Conservation (phyloP, 2,113 vertebrate species). For the Atlantisia rogersi region DNA sequence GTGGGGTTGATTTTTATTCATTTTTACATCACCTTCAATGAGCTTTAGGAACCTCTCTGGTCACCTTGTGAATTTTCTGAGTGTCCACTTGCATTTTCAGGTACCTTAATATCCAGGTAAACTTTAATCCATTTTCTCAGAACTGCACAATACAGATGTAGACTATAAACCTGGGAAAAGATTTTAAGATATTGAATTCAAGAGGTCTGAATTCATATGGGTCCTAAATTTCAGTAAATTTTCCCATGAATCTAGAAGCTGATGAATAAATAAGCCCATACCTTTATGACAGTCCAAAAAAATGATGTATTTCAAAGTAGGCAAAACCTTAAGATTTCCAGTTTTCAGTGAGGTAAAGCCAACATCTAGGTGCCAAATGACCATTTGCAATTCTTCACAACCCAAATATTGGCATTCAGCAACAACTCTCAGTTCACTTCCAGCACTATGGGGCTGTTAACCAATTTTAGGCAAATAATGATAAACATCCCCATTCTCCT, state of each 20-base stretch:
- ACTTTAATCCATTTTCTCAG: neutral
- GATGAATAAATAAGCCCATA: neutral
- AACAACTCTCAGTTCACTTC: neutral
- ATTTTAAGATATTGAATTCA: neutral
- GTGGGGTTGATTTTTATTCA: neutral
- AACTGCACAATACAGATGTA: neutral
- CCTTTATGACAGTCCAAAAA: neutral
- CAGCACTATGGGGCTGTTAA: neutral
- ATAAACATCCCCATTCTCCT: conserved; percentile 19
- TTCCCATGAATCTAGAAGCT: neutral
- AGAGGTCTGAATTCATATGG: neutral
- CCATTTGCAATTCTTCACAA: neutral
- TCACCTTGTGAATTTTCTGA: neutral
- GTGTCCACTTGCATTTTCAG: neutral
- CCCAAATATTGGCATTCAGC: neutral
- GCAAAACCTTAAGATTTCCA: neutral
- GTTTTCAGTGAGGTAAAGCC: neutral
- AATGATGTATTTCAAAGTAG: neutral
- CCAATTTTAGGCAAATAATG: neutral
- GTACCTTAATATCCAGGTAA: neutral
- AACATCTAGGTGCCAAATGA: neutral
- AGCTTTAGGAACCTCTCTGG: neutral
- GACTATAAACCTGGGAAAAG: neutral
- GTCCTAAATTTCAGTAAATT: neutral
- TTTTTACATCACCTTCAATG: neutral